Evolutionary conservation across 2,888 invertebrate genomes (phyloP).

Genomic region (Oasisia sp.): DNA sequence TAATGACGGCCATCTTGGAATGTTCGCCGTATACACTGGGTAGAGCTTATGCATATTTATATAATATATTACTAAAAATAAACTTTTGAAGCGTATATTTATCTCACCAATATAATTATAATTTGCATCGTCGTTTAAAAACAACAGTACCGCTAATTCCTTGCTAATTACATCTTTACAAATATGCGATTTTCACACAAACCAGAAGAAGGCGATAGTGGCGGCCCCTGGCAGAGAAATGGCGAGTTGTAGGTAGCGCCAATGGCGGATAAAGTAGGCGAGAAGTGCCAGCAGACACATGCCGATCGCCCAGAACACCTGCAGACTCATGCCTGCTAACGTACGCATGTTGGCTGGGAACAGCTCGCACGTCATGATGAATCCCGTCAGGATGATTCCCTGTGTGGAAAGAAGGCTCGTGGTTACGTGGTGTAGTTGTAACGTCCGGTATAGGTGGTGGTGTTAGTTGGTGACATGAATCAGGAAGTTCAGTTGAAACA

Average conservation of each 20-base stretch:
- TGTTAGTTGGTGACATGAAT: too few relatives aligned
- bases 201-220: conserved; percentile 44
- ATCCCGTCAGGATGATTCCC: conserved; percentile 48
- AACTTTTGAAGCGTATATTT: too few relatives aligned
- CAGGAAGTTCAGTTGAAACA: too few relatives aligned
- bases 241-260: conserved; percentile 46
- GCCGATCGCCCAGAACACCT: conserved; percentile 45
- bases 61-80: too few relatives aligned
- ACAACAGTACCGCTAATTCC: neutral
- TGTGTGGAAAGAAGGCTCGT: conserved; percentile 28
- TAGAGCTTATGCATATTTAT: too few relatives aligned
- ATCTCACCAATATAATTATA: neutral
- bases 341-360: conserved; percentile 47
- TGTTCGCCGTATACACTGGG: too few relatives aligned
- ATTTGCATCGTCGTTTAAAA: neutral
- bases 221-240: conserved; percentile 40
- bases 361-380: conserved; percentile 47
- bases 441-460: too few relatives aligned
- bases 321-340: conserved; percentile 43
- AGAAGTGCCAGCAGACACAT: conserved; percentile 45
- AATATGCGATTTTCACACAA: neutral
- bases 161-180: neutral
- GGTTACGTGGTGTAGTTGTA: neutral
- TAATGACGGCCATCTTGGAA: too few relatives aligned
- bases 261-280: conserved; percentile 46